phyloP scores from a whole-genome alignment of 1,140 invertebrate species.

The Drosophila suzukii region DNA sequence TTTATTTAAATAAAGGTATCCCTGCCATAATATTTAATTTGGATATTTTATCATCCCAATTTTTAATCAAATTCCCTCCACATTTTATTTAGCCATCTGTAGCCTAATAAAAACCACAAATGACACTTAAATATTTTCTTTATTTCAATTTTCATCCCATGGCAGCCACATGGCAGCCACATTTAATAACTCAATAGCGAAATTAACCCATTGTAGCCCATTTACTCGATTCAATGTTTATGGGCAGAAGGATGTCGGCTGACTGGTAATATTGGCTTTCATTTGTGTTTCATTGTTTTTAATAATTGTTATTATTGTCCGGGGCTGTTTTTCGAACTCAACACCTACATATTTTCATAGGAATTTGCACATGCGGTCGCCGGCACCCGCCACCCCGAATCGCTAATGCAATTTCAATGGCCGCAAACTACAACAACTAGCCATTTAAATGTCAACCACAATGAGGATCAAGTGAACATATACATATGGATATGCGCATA shows the following conservation, averaged over 20 bases:
- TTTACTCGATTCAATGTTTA: conserved; percentile 26
- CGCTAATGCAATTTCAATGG: conserved; percentile 49
- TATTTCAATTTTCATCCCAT: neutral
- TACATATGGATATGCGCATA: conserved; percentile 38
- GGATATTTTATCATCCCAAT: neutral
- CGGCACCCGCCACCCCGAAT: neutral
- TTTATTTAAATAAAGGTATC: too few species aligned
- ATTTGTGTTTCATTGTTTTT: conserved; percentile 77
- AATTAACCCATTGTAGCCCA: conserved; percentile 37
- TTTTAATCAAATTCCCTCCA: neutral
- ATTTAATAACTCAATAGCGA: conserved; percentile 1
- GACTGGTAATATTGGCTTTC: conserved; percentile 72
- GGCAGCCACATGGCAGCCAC: neutral
- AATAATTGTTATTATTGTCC: conserved; percentile 78
- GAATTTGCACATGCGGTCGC: conserved; percentile 30
- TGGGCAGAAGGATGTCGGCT: conserved; percentile 5
- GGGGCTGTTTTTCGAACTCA: conserved; percentile 41
- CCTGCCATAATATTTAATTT: too few species aligned
- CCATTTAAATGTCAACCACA: conserved; percentile 49
- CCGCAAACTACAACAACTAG: conserved; percentile 35
- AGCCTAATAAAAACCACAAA: neutral
- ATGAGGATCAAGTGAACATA: conserved; percentile 38
- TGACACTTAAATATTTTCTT: neutral
- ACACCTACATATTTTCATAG: conserved; percentile 63
- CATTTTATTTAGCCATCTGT: neutral